Base-by-base conservation (phyloP, 2,797 vertebrate species). In the Alfaro cultratus region DNA sequence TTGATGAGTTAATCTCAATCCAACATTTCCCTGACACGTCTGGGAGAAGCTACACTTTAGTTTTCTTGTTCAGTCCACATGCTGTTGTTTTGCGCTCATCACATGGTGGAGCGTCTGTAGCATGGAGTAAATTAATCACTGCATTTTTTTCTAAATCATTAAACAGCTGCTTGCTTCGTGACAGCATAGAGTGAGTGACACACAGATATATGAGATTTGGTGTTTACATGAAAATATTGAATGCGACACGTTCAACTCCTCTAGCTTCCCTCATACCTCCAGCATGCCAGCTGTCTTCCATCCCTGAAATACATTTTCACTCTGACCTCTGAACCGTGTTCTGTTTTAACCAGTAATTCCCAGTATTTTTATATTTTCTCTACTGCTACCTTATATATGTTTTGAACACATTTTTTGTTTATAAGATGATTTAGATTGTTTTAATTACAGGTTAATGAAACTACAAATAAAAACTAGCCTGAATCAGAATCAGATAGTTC, bases 151-250 rank as follows among this genome's bases (percentile, higher is more conserved):
- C 45, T 23, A 23, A 8, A 46, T 29, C 41, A 29, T 21, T 46
- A 11, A 71, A 13, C 68, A 71, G 68, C 68, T 71, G 39, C 39
- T 71, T 71, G n/a, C 41, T 71, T n/a, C 6, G 8, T 71, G 68
- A 71, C 68, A 71, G 26, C 10, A 29, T 1, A 46, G 39, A 43
- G 64, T 39, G 64, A 23, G 64, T 23, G 34, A 39, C 36, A 67
- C 34, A 12, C 36, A 36, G 16, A 64, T 26, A 26, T 71, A 29
- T 29, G 13, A 8, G 26, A 46, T n/a, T 29, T 1, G 12, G 26
- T 70, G 39, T 26, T 70, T 43, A 41, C 39, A 70, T 70, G 21
- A 13, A 70, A 70, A 43, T 43, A 70, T 41, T 70, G 21, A 43
- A 70, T n/a, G 39, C 4, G 1, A 41, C 11, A 46, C 21, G 26